These are phyloP conservation scores for Zoanthus sansibaricus DNA, from an alignment of 92 coral and sea anemone species.

Conservation along the genomic window DNA sequence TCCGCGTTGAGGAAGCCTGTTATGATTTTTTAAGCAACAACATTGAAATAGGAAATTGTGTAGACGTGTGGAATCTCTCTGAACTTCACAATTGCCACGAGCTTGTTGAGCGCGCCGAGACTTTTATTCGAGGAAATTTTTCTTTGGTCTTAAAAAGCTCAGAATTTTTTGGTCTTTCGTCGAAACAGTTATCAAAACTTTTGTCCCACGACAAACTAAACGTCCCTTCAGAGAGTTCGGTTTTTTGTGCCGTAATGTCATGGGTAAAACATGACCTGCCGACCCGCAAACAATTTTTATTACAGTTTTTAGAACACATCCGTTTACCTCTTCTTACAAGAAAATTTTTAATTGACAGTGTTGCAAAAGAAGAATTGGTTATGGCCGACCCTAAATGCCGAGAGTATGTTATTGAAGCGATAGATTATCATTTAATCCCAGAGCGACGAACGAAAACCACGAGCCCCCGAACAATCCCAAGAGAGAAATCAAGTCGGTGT, in stretches of 20 bases:
- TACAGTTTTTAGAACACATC: conserved; percentile 80
- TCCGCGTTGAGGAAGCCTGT: conserved; percentile 89
- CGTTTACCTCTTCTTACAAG: conserved; percentile 94
- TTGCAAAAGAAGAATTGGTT: conserved; percentile 84
- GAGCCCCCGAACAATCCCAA: conserved; percentile 77
- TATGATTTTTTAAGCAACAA: conserved; percentile 88
- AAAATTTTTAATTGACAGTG: conserved; percentile 90
- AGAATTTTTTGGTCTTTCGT: conserved; percentile 75
- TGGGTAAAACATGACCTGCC: conserved; percentile 85
- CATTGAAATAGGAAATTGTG: conserved; percentile 80
- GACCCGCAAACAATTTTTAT: conserved; percentile 67
- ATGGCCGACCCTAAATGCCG: conserved; percentile 85
- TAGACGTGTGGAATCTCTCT: conserved; percentile 93
- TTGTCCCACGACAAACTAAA: conserved; percentile 89
- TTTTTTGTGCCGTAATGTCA: conserved; percentile 81
- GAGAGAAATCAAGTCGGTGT: conserved; percentile 88
- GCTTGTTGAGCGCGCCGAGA: conserved; percentile 77
- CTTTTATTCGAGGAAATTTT: conserved; percentile 86
- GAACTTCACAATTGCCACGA: conserved; percentile 83
- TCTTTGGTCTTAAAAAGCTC: conserved; percentile 79
- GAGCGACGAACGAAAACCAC: conserved; percentile 77
- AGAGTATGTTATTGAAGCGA: conserved; percentile 85
- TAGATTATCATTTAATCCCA: conserved; percentile 93
- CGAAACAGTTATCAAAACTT: conserved; percentile 75
- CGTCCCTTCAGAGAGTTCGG: conserved; percentile 88